Conservation (phyloP, 2,113 vertebrate species). For the Salminus brasiliensis region DNA sequence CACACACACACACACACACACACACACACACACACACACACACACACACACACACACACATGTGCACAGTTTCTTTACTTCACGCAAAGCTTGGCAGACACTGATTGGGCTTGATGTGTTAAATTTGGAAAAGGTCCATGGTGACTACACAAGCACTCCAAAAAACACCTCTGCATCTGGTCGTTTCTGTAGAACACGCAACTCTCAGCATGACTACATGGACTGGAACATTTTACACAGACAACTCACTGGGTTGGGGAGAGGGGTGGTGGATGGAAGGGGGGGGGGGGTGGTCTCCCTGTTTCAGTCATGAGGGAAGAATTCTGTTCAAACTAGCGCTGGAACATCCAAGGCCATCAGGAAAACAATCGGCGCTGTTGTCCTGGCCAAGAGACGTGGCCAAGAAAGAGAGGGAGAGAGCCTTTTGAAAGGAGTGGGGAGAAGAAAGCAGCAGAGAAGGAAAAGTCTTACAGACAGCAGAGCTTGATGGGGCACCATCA, state of each 20-base stretch:
- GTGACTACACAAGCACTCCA: not conserved
- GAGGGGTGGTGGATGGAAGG: no score
- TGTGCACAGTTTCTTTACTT: slow-evolving; percentile 48
- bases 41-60: slow-evolving; percentile 29
- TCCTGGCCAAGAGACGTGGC: slow-evolving; percentile 48
- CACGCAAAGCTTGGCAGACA: slow-evolving; percentile 22
- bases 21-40: no score
- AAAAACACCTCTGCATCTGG: not conserved
- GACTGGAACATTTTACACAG: slow-evolving; percentile 30
- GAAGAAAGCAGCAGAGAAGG: not conserved
- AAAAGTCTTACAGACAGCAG: not conserved
- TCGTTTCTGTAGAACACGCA: not conserved
- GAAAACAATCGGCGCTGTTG: slow-evolving; percentile 59
- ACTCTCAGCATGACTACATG: not conserved
- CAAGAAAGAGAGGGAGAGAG: slow-evolving; percentile 21
- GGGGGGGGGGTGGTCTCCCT: slow-evolving; percentile 17
- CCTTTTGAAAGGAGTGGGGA: not conserved
- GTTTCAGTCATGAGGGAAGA: slow-evolving; percentile 56
- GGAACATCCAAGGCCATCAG: slow-evolving; percentile 55
- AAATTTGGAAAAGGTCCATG: slow-evolving; percentile 10
- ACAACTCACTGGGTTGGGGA: not conserved
- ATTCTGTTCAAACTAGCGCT: slow-evolving; percentile 48
- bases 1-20: slow-evolving; percentile 3
- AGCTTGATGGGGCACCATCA: no score
- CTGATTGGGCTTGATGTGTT: not conserved